Evolutionary conservation across 2,797 vertebrate genomes (phyloP).

Genomic region (Taeniopygia guttata): DNA sequence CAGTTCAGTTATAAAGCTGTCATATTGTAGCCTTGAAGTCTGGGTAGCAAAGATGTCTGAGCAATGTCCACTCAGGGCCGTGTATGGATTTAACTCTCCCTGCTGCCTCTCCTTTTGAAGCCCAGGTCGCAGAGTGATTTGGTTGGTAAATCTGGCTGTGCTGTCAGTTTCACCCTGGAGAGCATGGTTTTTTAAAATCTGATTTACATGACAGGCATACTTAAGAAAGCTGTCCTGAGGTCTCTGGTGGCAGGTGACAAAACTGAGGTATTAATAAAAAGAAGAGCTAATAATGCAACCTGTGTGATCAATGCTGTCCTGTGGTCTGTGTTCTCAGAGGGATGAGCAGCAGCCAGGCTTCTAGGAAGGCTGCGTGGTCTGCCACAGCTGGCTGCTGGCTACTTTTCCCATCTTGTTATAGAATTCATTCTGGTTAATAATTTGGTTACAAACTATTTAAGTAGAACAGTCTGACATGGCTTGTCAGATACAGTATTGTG

Average conservation of each 20-base stretch:
- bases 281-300: not conserved
- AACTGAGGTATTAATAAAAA: not conserved
- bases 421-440: not conserved
- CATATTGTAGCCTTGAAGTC: not conserved
- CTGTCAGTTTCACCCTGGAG: not conserved
- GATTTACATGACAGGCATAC: not conserved
- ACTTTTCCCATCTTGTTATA: not conserved
- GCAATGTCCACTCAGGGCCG: not conserved
- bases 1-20: not conserved
- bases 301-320: not conserved
- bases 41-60: not conserved
- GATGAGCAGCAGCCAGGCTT: not conserved
- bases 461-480: not conserved
- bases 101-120: not conserved
- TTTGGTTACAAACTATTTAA: not conserved
- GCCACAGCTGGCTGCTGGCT: not conserved
- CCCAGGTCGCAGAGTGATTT: not conserved
- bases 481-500: not conserved
- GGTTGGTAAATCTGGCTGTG: not conserved
- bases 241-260: not conserved
- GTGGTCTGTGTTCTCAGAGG: not conserved
- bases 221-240: not conserved
- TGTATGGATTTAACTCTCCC: not conserved
- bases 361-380: not conserved
- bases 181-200: not conserved